Base-by-base conservation (phyloP, 2,888 invertebrate genomes). In the Tetragnatha montana region DNA sequence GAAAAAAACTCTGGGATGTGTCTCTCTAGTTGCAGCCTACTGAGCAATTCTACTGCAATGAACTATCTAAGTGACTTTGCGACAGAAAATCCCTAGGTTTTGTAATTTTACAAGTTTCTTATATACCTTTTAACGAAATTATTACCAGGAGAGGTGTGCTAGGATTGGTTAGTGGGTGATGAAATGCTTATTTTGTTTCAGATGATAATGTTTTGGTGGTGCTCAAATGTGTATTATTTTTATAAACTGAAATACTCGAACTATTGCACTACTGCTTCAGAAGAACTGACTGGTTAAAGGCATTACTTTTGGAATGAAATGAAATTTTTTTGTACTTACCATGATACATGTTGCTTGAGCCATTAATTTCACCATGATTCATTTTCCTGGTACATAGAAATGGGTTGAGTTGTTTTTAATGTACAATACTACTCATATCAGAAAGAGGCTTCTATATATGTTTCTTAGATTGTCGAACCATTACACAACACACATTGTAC, bases 141-240 rank as follows among this genome's bases (percentile, higher is more conserved):
- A 19, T 35, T 22, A 68, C 19, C 21, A 51, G 21, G 17, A 70
- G 19, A 47, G 50, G 49, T 10, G 14, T 49, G 19, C 51, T 51
- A 51, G 47, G 14, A n/a, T n/a, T 75, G 68, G 19, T 74, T 10
- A 79, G 73, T 51, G n/a, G 17, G 71, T 47, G 22, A 68, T 49
- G 51, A 70, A 19, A 69, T 81, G 49, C 81, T 84, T 70, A 68
- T 84, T 75, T 84, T 84, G 76, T 84, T 75, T 68, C 69, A 70
- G 76, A 76, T 68, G 47, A 19, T 81, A 76, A n/a, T n/a, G n/a
- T n/a, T n/a, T n/a, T n/a, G 76, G 47, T 50, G 80, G 80, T 89
- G 80, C 84, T 89, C 84, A 80, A 70, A 49, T 49, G 21, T 70
- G 78, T 8, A 74, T 71, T 89, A 83, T 89, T 89, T 81, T 89